A percentile compares a stretch with the other conserved stretches of the same genome.
Evolutionary conservation across 2,797 vertebrate species (phyloP).

Genomic region (Vultur gryphus): DNA sequence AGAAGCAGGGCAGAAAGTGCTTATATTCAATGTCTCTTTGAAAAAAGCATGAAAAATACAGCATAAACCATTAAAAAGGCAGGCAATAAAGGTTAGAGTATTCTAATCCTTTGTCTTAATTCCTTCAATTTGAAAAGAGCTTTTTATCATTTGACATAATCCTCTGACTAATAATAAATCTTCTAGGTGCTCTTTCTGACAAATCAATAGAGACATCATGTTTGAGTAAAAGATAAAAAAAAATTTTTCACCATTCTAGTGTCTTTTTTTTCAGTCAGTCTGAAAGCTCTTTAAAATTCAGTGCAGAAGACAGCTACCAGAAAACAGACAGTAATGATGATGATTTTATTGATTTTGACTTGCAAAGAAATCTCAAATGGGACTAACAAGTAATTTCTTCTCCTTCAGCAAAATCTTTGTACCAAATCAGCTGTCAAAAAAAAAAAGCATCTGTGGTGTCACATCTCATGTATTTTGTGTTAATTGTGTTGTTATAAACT

Average conservation of each 20-base stretch:
- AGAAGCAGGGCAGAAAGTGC: neutral
- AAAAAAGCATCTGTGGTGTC: neutral
- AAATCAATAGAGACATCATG: conserved; percentile 10
- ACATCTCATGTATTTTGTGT: neutral
- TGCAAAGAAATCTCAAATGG: conserved; percentile 20
- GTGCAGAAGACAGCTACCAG: neutral
- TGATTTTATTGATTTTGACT: conserved; percentile 53
- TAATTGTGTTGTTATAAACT: neutral
- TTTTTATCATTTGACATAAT: conserved; percentile 18
- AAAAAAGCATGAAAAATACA: neutral
- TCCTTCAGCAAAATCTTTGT: neutral
- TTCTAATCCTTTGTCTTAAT: neutral
- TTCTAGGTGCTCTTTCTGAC: neutral
- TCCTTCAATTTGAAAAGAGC: conserved; percentile 17
- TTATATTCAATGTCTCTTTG: neutral
- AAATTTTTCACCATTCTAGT: neutral
- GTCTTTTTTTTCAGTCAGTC: neutral
- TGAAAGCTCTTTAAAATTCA: conserved; percentile 34
- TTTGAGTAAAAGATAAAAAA: conserved; percentile 39
- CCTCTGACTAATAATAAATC: neutral
- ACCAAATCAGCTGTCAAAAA: neutral
- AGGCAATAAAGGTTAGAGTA: neutral
- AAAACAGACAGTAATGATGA: conserved; percentile 39
- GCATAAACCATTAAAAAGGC: neutral
- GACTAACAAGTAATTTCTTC: neutral